Percentiles rank a stretch among this genome's conserved stretches.
Conservation (phyloP, 2,797 vertebrate genomes). For the Xenentodon cancila region DNA sequence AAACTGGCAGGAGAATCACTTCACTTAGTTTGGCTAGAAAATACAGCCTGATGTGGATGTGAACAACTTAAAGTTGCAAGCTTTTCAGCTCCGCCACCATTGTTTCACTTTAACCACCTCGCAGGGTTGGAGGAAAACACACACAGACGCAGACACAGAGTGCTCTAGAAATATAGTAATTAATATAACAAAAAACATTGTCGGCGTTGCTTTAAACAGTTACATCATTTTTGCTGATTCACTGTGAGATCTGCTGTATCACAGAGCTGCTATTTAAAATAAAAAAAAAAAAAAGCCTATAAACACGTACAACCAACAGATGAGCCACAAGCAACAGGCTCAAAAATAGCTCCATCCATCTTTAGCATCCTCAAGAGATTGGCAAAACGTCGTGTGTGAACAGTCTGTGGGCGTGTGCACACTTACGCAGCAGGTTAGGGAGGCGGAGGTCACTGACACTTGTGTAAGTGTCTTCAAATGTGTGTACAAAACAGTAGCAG, state of each 20-base stretch:
- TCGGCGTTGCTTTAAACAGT: no score
- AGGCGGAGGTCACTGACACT: conserved; percentile 48
- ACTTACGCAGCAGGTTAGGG: conserved; percentile 38
- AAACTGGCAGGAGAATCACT: conserved; percentile 4
- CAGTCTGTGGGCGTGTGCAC: conserved; percentile 43
- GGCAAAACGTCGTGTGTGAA: conserved; percentile 20
- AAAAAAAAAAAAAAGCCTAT: no score
- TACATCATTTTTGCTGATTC: background rate
- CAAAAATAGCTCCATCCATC: conserved; percentile 47
- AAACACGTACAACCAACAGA: conserved; percentile 43
- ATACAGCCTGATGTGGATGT: conserved; percentile 1
- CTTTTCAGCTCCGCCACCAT: conserved; percentile 2
- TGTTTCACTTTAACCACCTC: conserved; percentile 9
- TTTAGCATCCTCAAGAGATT: conserved; percentile 42
- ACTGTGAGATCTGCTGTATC: conserved; percentile 47
- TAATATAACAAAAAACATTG: no score
- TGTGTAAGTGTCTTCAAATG: conserved; percentile 24
- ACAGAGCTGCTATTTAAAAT: conserved; percentile 43
- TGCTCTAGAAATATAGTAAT: background rate
- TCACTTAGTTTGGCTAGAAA: conserved; percentile 4
- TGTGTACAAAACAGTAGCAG: conserved; percentile 27
- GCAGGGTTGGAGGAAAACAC: background rate
- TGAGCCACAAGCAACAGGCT: conserved; percentile 35
- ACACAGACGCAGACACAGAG: conserved; percentile 22
- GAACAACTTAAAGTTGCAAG: background rate